A percentile compares a stretch with the other conserved stretches of the same genome.
Conservation (phyloP, 2,797 vertebrate species). For the Gymnodraco acuticeps region DNA sequence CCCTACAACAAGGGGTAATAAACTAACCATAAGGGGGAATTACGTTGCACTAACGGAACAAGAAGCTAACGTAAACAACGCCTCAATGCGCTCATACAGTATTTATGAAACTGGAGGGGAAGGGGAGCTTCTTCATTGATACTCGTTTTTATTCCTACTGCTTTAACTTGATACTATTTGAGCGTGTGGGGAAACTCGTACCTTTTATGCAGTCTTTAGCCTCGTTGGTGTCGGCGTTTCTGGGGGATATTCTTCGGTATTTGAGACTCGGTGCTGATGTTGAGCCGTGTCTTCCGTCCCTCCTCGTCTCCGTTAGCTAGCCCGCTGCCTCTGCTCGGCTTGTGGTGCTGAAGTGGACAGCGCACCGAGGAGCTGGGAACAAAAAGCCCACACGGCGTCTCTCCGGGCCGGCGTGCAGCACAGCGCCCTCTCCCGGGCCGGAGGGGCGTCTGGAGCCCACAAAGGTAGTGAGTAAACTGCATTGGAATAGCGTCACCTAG, state of each 20-base stretch:
- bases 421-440: conserved; percentile 65
- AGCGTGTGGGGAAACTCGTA: conserved; percentile 65
- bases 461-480: not conserved
- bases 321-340: conserved; percentile 67
- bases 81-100: conserved; percentile 30
- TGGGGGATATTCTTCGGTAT: not conserved
- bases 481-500: conserved; percentile 61
- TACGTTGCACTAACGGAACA: not conserved
- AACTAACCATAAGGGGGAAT: not conserved
- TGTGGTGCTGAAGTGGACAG: conserved; percentile 89
- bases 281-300: conserved; percentile 38
- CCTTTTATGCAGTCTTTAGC: conserved; percentile 46
- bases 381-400: conserved; percentile 49
- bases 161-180: conserved; percentile 62
- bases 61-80: conserved; percentile 43
- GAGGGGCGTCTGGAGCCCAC: conserved; percentile 61
- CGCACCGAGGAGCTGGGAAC: conserved; percentile 73
- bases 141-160: conserved; percentile 31
- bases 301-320: conserved; percentile 56
- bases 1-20: not conserved
- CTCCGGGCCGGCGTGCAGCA: not conserved
- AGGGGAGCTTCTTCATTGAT: conserved; percentile 39
- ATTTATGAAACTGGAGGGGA: conserved; percentile 51
- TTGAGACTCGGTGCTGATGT: conserved; percentile 54
- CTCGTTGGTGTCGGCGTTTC: conserved; percentile 21